Conservation (phyloP, 1,140 invertebrate genomes). For the Sycophila sp. region DNA sequence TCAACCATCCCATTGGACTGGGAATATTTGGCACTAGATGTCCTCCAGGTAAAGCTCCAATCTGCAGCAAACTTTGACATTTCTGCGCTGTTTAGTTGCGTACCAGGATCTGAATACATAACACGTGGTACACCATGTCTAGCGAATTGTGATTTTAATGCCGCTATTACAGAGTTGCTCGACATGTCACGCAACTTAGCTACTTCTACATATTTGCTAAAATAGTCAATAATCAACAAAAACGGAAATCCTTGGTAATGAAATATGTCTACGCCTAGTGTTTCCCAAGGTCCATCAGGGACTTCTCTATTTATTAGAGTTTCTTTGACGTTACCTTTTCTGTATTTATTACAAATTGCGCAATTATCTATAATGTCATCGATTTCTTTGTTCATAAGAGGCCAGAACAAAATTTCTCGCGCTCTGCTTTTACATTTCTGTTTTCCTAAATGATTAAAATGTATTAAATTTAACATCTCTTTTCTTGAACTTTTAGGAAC, state of each 20-base stretch:
- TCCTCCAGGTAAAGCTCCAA: too few relatives aligned
- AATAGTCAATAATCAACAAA: conserved; percentile 39
- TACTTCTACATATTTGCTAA: conserved; percentile 53
- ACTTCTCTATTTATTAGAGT: conserved; percentile 44
- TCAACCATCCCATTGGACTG: too few relatives aligned
- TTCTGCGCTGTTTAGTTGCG: not conserved
- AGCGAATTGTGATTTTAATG: conserved; percentile 23
- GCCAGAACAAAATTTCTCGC: conserved; percentile 56
- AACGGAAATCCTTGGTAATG: conserved; percentile 14
- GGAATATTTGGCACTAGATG: too few relatives aligned
- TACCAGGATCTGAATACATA: not conserved
- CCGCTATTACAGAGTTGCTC: conserved; percentile 39
- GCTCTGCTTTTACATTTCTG: conserved; percentile 52
- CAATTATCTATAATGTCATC: conserved; percentile 47
- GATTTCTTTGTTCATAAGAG: conserved; percentile 52
- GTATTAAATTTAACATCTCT: conserved; percentile 51
- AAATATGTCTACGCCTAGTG: conserved; percentile 47
- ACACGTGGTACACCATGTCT: not conserved
- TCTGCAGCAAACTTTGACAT: too few relatives aligned
- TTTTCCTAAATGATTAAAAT: conserved; percentile 52
- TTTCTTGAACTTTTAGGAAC: conserved; percentile 48
- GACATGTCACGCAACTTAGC: conserved; percentile 41
- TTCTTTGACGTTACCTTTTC: conserved; percentile 48
- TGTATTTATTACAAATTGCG: conserved; percentile 46
- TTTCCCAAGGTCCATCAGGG: conserved; percentile 47